A percentile compares a stretch with the other conserved stretches of the same genome.
phyloP scores from a whole-genome alignment of 37 sponge, comb jelly and placozoan genomes.

The Amphimedon queenslandica region DNA sequence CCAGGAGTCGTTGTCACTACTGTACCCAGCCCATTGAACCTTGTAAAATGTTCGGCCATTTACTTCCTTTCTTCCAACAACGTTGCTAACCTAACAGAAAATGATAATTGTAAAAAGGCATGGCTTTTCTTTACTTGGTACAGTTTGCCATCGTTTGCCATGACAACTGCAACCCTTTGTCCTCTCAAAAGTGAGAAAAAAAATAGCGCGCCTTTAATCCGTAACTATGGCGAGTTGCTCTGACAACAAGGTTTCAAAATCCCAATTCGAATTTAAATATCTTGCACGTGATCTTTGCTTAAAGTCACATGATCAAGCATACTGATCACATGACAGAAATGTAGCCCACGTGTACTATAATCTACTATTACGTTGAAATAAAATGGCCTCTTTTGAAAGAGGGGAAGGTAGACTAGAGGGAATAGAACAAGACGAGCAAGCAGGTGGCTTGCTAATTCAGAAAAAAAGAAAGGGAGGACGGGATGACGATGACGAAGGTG shows the following conservation, averaged over 20 bases:
- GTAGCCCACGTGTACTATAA: no score
- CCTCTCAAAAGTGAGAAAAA: no score
- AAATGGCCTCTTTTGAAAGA: slow-evolving; percentile 56
- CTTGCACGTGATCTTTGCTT: no score
- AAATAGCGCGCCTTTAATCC: neutral
- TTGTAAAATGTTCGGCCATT: slow-evolving; percentile 23
- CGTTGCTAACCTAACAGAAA: slow-evolving; percentile 28
- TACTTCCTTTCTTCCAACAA: slow-evolving; percentile 20
- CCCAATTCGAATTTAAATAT: no score
- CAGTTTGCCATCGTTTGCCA: no score
- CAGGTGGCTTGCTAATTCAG: slow-evolving; percentile 66
- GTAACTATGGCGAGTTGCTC: neutral
- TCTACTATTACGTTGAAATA: no score
- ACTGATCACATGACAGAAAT: no score
- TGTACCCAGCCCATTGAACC: slow-evolving; percentile 58
- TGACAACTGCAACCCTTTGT: no score
- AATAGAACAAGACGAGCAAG: slow-evolving; percentile 35
- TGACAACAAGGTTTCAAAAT: no score
- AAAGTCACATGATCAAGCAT: no score
- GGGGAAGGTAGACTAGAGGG: slow-evolving; percentile 46
- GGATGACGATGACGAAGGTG: slow-evolving; percentile 12
- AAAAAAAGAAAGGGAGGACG: neutral
- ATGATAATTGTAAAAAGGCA: slow-evolving; percentile 2
- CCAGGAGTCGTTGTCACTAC: slow-evolving; percentile 45
- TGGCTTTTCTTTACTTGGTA: no score